Base-by-base conservation (phyloP, 1,140 invertebrate species). In the Rhynchophorus ferrugineus region DNA sequence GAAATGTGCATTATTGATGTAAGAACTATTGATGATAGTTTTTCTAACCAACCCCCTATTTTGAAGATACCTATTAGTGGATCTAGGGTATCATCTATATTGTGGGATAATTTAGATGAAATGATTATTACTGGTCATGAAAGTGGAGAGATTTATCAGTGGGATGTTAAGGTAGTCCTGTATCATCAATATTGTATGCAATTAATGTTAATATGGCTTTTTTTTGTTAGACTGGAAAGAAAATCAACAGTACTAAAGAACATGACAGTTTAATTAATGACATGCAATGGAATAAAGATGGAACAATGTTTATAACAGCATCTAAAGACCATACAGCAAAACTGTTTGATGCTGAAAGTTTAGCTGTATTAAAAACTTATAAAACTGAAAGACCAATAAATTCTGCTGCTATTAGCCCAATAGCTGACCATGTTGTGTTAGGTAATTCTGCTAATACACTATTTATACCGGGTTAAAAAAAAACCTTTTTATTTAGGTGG, bases 301-400 rank as follows among this genome's bases (percentile, higher is more conserved):
- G 85, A 14, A 91, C 89, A 2, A 95, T 97, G 90, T 90, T 98
- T 64, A 90, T 99, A 11, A 95, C 95, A 3, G 92, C 95, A 2
- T 95, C 91, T 1, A 91, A 95, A 71, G 95, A 98, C 73, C 81
- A 85, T 54, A 92, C 93, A 11, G 88, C 95, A 0, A 96, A 95
- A 71, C 72, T 98, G 1, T 98, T 97, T 73, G 93, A 97, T 69
- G 82, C 84, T 6, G 83, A 85, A 33, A 84, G 85, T 7, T 71
- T 98, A 16, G 79, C 91, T 67, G 78, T 84, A 16, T 67, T 98
- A 21, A 99, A 98, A 70, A 88, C 89, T 5, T 99, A 95, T 70
- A 95, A 94, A 72, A 97, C 95, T 11, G 94, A 98, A 64, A 75
- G 95, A 58, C 94, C 93, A 5, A 90, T 98, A 0, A 99, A 98